Evolutionary conservation across 2,797 vertebrate species (phyloP).

Genomic region (Cichlasoma orientale): DNA sequence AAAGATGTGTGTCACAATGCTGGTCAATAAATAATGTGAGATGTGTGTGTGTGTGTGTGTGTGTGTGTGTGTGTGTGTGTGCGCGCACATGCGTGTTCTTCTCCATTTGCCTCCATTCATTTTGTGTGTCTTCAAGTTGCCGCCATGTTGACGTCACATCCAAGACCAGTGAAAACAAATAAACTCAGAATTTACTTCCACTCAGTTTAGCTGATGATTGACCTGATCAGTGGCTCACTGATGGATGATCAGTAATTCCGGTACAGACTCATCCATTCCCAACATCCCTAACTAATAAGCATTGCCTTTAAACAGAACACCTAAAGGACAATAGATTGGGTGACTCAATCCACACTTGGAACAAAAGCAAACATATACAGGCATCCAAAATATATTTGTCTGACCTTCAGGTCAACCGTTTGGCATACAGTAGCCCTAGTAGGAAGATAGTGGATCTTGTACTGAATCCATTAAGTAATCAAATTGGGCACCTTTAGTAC

Average conservation of each 20-base stretch:
- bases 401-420: neutral
- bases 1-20: neutral
- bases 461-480: neutral
- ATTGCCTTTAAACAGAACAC: neutral
- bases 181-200: slow-evolving; percentile 30
- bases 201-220: slow-evolving; percentile 38
- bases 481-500: neutral
- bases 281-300: neutral
- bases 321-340: neutral
- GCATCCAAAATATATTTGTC: neutral
- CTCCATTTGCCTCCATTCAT: slow-evolving; percentile 18
- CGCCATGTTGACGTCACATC: neutral
- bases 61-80: neutral
- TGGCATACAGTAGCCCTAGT: neutral
- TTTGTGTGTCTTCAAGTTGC: slow-evolving; percentile 9
- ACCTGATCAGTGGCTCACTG: slow-evolving; percentile 28
- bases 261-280: slow-evolving; percentile 6
- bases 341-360: neutral
- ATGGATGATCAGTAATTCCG: slow-evolving; percentile 32
- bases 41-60: neutral
- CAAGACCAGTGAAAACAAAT: slow-evolving; percentile 45
- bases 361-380: neutral
- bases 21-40: no score
- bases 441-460: neutral
- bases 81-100: neutral